A percentile compares a stretch with the other conserved stretches of the same genome.
Evolutionary conservation across 2,113 vertebrate genomes (phyloP).

Genomic region (Ahaetulla prasina): DNA sequence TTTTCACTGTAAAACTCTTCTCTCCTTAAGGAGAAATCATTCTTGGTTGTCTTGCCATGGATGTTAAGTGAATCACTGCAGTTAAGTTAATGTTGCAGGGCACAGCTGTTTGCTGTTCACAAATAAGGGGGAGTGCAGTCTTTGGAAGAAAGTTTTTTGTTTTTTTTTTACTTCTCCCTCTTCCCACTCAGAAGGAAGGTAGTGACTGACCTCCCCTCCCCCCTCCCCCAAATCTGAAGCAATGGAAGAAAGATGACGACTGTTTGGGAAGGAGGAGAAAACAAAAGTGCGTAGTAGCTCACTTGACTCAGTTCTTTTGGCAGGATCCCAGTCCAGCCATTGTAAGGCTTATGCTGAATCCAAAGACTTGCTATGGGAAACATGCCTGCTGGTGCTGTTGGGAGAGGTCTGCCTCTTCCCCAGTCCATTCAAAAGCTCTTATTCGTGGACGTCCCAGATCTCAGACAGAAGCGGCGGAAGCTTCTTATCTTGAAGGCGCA

Average conservation of each 20-base stretch:
- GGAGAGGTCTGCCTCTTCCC: not conserved
- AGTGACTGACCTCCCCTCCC: not conserved
- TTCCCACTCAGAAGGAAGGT: not conserved
- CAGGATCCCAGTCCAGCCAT: not conserved
- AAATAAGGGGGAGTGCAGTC: not conserved
- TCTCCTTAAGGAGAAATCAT: not conserved
- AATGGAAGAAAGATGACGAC: not conserved
- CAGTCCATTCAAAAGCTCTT: conserved; percentile 7
- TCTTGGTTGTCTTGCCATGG: not conserved
- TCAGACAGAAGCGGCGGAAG: conserved; percentile 69
- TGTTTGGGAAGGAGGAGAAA: not conserved
- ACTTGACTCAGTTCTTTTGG: not conserved
- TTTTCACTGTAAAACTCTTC: not conserved
- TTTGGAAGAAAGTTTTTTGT: not conserved
- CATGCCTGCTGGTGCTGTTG: not conserved
- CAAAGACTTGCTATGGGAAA: not conserved
- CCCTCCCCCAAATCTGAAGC: not conserved
- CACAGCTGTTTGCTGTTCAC: not conserved
- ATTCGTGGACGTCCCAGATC: conserved; percentile 74
- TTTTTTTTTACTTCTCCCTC: not conserved
- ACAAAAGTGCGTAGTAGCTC: conserved; percentile 18
- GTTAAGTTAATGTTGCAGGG: not conserved
- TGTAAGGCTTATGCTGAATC: not conserved
- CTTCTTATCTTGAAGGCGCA: conserved; percentile 73
- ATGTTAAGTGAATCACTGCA: not conserved